These are phyloP conservation scores for Malthinus flaveolus DNA, from an alignment of 2,888 invertebrate genomes.

Conservation along the genomic window DNA sequence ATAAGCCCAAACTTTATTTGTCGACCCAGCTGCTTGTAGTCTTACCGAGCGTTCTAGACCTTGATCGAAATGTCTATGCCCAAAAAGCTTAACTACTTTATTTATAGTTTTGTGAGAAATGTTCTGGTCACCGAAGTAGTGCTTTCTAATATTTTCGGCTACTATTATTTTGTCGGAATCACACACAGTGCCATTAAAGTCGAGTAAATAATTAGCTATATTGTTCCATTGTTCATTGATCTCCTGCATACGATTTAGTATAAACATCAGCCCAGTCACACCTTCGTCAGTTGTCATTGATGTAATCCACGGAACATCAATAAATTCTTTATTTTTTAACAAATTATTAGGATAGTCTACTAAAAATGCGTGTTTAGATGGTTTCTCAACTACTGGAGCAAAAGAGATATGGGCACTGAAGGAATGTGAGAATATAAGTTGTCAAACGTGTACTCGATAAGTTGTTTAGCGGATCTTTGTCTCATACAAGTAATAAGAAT, in stretches of 20 bases:
- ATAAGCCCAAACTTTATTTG: not conserved
- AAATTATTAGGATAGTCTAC: slow-evolving; percentile 63
- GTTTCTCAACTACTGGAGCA: slow-evolving; percentile 44
- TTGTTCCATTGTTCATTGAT: slow-evolving; percentile 43
- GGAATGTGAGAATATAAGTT: slow-evolving; percentile 58
- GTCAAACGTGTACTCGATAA: slow-evolving; percentile 59
- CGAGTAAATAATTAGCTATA: slow-evolving; percentile 38
- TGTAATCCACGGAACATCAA: slow-evolving; percentile 67
- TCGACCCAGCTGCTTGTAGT: not conserved
- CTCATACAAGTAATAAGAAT: slow-evolving; percentile 69
- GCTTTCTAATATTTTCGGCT: slow-evolving; percentile 37
- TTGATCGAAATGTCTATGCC: slow-evolving; percentile 39
- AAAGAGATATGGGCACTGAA: slow-evolving; percentile 38
- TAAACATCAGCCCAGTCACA: slow-evolving; percentile 41
- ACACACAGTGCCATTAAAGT: slow-evolving; percentile 40
- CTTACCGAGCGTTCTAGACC: slow-evolving; percentile 1
- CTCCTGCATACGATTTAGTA: slow-evolving; percentile 42
- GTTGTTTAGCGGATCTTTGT: slow-evolving; percentile 59
- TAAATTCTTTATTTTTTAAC: slow-evolving; percentile 60
- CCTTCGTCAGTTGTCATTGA: slow-evolving; percentile 71
- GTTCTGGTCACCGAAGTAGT: slow-evolving; percentile 45
- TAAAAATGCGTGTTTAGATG: slow-evolving; percentile 59
- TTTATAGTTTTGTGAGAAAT: slow-evolving; percentile 57
- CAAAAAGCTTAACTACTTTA: slow-evolving; percentile 52
- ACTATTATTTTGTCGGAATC: slow-evolving; percentile 31